Conservation (phyloP, 1,140 invertebrate genomes). For the Pogonomyrmex barbatus region DNA sequence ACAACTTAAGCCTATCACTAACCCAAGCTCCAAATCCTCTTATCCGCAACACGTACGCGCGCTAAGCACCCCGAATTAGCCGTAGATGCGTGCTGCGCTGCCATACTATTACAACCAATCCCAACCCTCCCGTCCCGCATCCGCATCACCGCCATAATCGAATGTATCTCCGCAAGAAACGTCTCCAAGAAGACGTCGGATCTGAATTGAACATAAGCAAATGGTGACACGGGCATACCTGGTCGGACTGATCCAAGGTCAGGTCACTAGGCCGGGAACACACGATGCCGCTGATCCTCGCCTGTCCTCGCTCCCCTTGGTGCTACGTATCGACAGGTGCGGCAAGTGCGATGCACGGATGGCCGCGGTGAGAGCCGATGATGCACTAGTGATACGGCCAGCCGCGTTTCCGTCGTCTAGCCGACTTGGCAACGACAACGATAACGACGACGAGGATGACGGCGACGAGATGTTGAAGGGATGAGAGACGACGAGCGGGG, state of each 20-base stretch:
- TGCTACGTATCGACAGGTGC: constrained; percentile 14
- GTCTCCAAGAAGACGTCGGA: not conserved
- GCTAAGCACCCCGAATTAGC: constrained; percentile 51
- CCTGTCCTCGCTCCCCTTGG: constrained; percentile 38
- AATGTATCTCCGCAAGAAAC: not conserved
- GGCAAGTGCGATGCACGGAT: not conserved
- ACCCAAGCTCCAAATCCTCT: constrained; percentile 58
- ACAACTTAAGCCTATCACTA: constrained; percentile 7
- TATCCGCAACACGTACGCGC: constrained; percentile 20
- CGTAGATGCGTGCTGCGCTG: not conserved
- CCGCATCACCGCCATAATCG: constrained; percentile 24
- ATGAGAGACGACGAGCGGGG: constrained; percentile 9
- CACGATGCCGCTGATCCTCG: constrained; percentile 27
- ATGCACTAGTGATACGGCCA: not conserved
- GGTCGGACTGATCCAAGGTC: constrained; percentile 82
- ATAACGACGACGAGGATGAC: not conserved
- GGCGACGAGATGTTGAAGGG: not conserved
- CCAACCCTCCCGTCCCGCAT: not conserved
- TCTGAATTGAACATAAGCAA: not conserved
- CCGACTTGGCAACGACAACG: not conserved
- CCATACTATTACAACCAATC: not conserved
- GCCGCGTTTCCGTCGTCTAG: not conserved
- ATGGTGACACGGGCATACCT: constrained; percentile 72
- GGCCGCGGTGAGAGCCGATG: not conserved
- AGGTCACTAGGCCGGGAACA: constrained; percentile 80